Evolutionary conservation across 2,888 invertebrate genomes (phyloP), one percentile per base, ranked within the genome.

Genomic region (Diarsia dahlii): DNA sequence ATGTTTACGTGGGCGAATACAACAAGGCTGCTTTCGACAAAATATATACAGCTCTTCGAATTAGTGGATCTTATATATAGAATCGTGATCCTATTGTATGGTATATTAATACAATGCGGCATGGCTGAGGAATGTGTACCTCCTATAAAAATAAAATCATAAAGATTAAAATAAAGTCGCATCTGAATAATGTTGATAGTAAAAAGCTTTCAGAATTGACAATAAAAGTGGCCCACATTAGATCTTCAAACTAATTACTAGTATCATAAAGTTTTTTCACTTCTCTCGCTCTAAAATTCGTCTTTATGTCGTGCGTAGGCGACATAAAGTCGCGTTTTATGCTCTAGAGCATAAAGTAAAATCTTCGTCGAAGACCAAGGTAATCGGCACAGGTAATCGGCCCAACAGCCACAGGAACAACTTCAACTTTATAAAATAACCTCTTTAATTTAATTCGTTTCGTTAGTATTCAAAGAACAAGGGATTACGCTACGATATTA

Each of bases 11-110:
- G 93, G 96, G 96, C 90, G 93, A 90, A 87, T 87, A 93, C 89
- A 95, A 95, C 96, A 95, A 96, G 95, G 94, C 94, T 94, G 91
- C 87, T 94, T 94, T 94, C 91, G 91, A 93, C 93, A 92, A 92
- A 92, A 93, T 93, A 93, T 92, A 78, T 74, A 91, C 91, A 88
- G 88, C 88, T 90, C 87, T 89, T 91, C 89, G 89, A 92, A 94
- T 94, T 92, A 93, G 92, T 89, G 84, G 79, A 88, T 87, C 87
- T 91, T 91, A 94, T 91, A 94, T 92, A 91, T 94, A 95, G 92
- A 90, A 81, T 66, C 82, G 78, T 88, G 88, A 87, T 87, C 78
- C 77, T 81, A 82, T 88, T 86, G 84, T 88, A 76, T 62, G 52
- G 65, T 62, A 54, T 76, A 76, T 79, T 80, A 80, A 89, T 85